phyloP scores from a whole-genome alignment of 2,113 vertebrate species.

The Xenus cinereus region DNA sequence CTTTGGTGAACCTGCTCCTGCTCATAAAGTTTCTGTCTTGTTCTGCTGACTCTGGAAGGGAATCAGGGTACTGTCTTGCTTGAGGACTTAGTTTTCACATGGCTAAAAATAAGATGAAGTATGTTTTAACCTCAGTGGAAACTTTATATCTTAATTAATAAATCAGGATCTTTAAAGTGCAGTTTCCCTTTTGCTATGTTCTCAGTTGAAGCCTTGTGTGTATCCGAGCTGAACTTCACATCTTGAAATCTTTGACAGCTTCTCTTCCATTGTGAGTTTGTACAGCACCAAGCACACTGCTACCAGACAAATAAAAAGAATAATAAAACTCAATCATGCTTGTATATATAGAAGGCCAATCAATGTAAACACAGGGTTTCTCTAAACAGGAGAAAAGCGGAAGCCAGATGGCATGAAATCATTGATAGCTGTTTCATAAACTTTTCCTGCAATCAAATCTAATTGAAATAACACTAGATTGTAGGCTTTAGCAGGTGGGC shows the following conservation, averaged over 20 bases:
- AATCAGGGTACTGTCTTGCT: background rate
- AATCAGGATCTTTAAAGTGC: background rate
- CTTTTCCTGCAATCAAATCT: conserved; percentile 71
- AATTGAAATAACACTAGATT: conserved; percentile 72
- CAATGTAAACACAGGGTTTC: conserved; percentile 67
- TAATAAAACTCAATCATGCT: conserved; percentile 57
- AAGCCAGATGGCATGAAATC: conserved; percentile 73
- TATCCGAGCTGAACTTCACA: background rate
- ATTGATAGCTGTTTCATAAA: conserved; percentile 69
- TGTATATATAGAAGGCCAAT: conserved; percentile 66
- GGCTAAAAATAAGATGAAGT: background rate
- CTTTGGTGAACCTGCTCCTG: background rate
- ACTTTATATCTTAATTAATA: background rate
- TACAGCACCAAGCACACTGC: conserved; percentile 15
- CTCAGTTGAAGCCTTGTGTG: background rate
- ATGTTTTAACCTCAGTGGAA: background rate
- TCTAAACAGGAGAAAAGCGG: conserved; percentile 59
- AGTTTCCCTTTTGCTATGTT: background rate
- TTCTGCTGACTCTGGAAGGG: background rate
- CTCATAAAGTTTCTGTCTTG: background rate
- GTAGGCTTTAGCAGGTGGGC: conserved; percentile 71
- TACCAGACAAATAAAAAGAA: conserved; percentile 62
- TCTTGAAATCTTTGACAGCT: background rate
- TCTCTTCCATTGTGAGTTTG: background rate
- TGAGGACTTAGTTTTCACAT: background rate